Evolutionary conservation across 2,113 vertebrate species (phyloP).

Genomic region (Merops nubicus): DNA sequence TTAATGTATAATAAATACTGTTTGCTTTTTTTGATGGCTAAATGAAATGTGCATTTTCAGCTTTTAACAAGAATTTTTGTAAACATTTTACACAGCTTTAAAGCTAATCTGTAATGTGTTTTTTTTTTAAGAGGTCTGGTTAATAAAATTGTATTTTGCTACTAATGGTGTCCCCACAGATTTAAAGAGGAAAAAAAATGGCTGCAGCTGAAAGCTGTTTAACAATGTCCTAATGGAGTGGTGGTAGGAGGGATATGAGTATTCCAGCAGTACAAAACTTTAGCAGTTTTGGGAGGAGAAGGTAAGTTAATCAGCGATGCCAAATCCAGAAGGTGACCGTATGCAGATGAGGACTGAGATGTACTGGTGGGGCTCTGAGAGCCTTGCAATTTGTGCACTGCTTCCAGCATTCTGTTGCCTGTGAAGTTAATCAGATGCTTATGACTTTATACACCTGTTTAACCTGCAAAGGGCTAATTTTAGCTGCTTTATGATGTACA

Average conservation of each 20-base stretch:
- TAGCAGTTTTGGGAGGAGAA: background rate
- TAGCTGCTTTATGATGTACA: background rate
- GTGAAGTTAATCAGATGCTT: background rate
- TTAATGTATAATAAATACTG: slow-evolving; percentile 28
- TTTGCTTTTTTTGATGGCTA: background rate
- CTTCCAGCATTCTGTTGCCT: background rate
- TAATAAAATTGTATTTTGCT: background rate
- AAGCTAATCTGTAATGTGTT: background rate
- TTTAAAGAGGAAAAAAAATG: background rate
- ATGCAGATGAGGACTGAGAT: background rate
- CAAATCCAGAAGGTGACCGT: background rate
- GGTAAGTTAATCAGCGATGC: background rate
- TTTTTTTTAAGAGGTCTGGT: background rate
- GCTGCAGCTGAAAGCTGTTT: background rate
- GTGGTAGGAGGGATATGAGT: background rate
- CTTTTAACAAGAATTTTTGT: background rate
- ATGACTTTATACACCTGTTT: background rate
- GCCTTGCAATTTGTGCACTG: background rate
- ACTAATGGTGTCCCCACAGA: background rate
- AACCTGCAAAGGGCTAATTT: background rate
- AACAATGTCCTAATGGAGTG: background rate
- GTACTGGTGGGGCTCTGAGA: background rate
- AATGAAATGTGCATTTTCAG: background rate
- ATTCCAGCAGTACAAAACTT: background rate
- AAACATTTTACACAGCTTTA: background rate